These are phyloP conservation scores for Ariolimax columbianus DNA, from an alignment of 2,888 invertebrate species.

Conservation along the genomic window DNA sequence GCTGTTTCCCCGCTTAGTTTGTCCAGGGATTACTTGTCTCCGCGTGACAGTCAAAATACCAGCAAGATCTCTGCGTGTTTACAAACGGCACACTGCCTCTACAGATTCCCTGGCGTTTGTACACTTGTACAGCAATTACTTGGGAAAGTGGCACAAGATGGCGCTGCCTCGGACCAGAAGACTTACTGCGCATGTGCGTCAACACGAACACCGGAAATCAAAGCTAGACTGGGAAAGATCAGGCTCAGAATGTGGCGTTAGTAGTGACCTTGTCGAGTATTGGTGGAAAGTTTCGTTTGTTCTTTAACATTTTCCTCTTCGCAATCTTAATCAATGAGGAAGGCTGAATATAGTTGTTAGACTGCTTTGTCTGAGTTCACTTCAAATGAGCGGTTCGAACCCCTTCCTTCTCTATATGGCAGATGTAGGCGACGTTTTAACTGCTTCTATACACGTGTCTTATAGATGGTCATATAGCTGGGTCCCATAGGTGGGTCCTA, in stretches of 20 bases:
- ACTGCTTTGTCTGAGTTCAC: too few relatives aligned
- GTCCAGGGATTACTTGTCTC: not conserved
- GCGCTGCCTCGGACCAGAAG: not conserved
- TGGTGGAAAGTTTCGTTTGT: not conserved
- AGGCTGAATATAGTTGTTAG: not conserved
- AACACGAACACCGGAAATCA: conserved; percentile 39
- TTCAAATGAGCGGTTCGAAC: too few relatives aligned
- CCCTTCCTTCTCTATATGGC: too few relatives aligned
- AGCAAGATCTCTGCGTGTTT: not conserved
- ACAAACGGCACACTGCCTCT: conserved; percentile 1
- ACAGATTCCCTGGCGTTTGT: not conserved
- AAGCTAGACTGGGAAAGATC: not conserved
- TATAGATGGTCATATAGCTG: too few relatives aligned
- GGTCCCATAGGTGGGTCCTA: too few relatives aligned
- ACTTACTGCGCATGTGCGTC: conserved; percentile 22
- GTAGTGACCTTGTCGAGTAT: not conserved
- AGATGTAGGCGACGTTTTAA: too few relatives aligned
- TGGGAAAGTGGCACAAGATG: conserved; percentile 33
- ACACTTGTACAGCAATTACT: conserved; percentile 29
- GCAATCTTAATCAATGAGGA: not conserved
- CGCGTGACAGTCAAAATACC: conserved; percentile 17
- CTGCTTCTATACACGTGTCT: too few relatives aligned
- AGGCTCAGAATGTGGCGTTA: not conserved
- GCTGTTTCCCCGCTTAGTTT: not conserved
- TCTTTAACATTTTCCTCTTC: not conserved